phyloP scores from a whole-genome alignment of 2,113 vertebrate species.

The Penelope pileata region DNA sequence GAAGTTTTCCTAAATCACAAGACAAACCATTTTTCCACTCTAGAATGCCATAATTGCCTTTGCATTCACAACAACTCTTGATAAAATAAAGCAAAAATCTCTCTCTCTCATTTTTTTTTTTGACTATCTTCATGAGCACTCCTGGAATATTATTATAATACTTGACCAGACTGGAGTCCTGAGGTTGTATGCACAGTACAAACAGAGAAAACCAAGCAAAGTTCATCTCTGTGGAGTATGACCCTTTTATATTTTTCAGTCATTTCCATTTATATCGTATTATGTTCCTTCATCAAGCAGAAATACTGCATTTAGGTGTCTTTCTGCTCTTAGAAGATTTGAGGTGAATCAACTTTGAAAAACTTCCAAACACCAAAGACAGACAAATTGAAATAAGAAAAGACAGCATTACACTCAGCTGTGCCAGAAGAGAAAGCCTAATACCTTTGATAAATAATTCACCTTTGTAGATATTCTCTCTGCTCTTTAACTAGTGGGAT shows the following conservation, averaged over 20 bases:
- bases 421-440: neutral
- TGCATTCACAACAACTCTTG: neutral
- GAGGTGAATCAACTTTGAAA: neutral
- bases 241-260: neutral
- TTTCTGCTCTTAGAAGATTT: neutral
- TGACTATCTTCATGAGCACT: neutral
- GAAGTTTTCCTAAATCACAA: neutral
- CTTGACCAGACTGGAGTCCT: neutral
- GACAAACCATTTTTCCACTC: neutral
- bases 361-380: neutral
- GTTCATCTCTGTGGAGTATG: neutral
- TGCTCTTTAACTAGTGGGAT: neutral
- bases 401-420: neutral
- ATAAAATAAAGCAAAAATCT: neutral
- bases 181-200: neutral
- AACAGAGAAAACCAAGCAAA: neutral
- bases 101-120: too few relatives aligned
- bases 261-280: neutral
- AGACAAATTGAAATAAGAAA: neutral
- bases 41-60: neutral
- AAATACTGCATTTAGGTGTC: neutral
- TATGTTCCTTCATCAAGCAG: neutral
- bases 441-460: neutral
- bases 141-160: neutral
- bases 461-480: neutral